Evolutionary conservation across 2,888 invertebrate genomes (phyloP).

Genomic region (Nemotelus nigrinus): DNA sequence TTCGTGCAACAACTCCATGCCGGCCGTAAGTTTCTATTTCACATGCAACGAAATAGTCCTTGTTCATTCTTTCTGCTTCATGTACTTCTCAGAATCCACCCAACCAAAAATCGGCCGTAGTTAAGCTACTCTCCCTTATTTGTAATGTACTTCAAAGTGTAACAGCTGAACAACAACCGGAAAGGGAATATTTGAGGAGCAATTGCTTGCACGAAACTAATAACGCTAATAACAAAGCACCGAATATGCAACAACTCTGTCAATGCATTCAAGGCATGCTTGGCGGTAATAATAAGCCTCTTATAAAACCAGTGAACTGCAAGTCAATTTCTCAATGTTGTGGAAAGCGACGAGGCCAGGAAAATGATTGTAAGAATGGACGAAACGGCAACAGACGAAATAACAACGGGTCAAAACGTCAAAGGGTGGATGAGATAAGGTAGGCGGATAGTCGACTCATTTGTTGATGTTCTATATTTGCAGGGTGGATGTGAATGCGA

Average conservation of each 20-base stretch:
- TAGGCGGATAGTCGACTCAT: neutral
- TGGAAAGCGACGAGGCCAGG: neutral
- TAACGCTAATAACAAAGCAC: neutral
- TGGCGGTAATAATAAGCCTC: neutral
- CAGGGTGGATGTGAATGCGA: slow-evolving; percentile 33
- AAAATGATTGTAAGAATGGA: neutral
- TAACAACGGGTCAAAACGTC: neutral
- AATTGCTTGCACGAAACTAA: neutral
- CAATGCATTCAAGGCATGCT: slow-evolving; percentile 3
- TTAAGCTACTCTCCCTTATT: slow-evolving; percentile 2
- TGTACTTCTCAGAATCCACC: neutral
- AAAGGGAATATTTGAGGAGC: too few relatives aligned
- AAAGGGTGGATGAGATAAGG: slow-evolving; percentile 35
- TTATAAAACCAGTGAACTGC: too few relatives aligned
- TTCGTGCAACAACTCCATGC: neutral
- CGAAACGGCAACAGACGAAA: too few relatives aligned
- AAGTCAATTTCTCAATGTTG: neutral
- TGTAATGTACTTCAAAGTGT: slow-evolving; percentile 20
- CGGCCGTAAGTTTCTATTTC: neutral
- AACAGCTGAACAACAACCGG: neutral
- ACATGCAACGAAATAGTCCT: neutral
- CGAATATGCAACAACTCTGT: slow-evolving; percentile 15
- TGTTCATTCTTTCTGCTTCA: too few relatives aligned
- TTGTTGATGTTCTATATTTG: slow-evolving; percentile 7
- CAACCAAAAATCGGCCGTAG: slow-evolving; percentile 16